Base-by-base conservation (phyloP, 2,797 vertebrate species). In the Falco peregrinus region DNA sequence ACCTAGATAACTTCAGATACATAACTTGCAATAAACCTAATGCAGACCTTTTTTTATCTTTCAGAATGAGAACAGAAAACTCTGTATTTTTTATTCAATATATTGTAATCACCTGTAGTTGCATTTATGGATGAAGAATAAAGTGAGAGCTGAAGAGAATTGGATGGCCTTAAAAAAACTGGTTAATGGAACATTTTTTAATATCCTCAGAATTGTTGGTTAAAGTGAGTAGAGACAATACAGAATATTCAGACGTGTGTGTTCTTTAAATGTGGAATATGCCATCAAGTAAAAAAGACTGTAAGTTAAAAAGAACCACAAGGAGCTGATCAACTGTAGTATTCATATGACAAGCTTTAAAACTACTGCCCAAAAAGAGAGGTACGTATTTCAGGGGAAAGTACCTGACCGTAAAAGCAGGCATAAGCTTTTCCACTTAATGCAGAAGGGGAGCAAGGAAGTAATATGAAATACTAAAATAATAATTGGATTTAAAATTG, bases 161-260 rank as follows among this genome's bases (percentile, higher is more conserved):
- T 6, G 19, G 48, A 12, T 35, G 39, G 35, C 17, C 83, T 43
- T 41, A 15, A 73, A 80, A 80, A 71, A n/a, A 35, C 16, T 21
- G 2, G 1, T 31, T 84, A 33, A 5, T 39, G 16, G 18, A 84
- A 35, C 5, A 9, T 35, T 29, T 89, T 22, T 47, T n/a, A 64
- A 47, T 57, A 50, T 37, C 16, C 45, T 83, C 39, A 41, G 41
- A 50, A 39, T 20, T 86, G 33, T 17, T 78, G 50, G 31, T 68
- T 43, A 25, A 1, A 75, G 41, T 16, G 28, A 18, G 21, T 13
- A 41, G 24, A 61, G 50, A 29, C 33, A 3, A 10, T 12, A 24
- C 12, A 22, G 47, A 45, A 9, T 22, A 18, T 53, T 75, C 24
- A 43, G 71, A 41, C 0, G 0, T 8, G 10, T 2, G 1, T 51